These are phyloP conservation scores for Brachionus angularis DNA, from an alignment of 1,140 invertebrate species.

Conservation along the genomic window DNA sequence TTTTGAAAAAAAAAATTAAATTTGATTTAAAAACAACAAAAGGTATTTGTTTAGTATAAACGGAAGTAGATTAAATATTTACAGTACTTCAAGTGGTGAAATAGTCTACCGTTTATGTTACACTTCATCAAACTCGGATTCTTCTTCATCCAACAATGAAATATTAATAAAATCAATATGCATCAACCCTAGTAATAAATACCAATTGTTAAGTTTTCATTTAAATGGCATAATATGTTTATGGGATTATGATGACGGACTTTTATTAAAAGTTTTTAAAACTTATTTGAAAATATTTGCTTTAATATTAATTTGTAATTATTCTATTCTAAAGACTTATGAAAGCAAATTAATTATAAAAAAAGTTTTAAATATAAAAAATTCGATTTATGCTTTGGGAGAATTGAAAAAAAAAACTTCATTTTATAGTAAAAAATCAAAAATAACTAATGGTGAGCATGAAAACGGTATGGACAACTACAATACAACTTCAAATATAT, in stretches of 20 bases:
- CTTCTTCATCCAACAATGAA: neutral
- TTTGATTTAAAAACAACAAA: too few species aligned
- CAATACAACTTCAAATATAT: too few species aligned
- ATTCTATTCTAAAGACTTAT: neutral
- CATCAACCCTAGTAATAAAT: constrained; percentile 34
- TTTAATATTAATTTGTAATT: neutral
- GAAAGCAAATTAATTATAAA: neutral
- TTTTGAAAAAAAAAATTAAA: too few species aligned
- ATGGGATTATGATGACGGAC: constrained; percentile 43
- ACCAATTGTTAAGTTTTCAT: constrained; percentile 19
- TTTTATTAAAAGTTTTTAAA: neutral
- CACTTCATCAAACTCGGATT: neutral
- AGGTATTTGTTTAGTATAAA: constrained; percentile 21
- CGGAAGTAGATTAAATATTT: constrained; percentile 5
- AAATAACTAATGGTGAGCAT: neutral
- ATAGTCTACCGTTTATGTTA: constrained; percentile 14
- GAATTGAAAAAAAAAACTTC: too few species aligned
- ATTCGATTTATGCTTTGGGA: constrained; percentile 18
- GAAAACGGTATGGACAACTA: too few species aligned
- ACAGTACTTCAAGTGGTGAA: neutral
- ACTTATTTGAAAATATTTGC: neutral
- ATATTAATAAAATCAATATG: constrained; percentile 5
- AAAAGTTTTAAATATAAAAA: constrained; percentile 5
- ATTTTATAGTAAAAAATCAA: too few species aligned
- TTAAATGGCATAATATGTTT: constrained; percentile 3